A percentile compares a stretch with the other conserved stretches of the same genome.
phyloP scores from a whole-genome alignment of 2,888 invertebrate species.

The Hypomecis punctinalis region DNA sequence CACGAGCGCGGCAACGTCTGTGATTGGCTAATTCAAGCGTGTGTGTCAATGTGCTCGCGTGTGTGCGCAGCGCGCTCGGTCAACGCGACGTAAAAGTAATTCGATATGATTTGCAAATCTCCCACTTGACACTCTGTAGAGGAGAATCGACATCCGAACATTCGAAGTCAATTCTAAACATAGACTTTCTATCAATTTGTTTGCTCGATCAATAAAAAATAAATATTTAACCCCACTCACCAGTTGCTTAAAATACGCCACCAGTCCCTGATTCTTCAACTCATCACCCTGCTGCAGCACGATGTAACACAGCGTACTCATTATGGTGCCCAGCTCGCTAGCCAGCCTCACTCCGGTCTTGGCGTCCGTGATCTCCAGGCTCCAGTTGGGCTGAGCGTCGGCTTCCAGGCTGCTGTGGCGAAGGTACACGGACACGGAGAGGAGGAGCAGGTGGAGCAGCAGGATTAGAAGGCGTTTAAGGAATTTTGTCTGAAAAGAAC shows the following conservation, averaged over 20 bases:
- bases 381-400: slow-evolving; percentile 70
- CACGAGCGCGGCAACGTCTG: too few species aligned
- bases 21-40: too few species aligned
- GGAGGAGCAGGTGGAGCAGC: slow-evolving; percentile 92
- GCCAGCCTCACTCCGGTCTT: slow-evolving; percentile 86
- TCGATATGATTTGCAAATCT: too few species aligned
- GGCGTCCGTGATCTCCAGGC: slow-evolving; percentile 66
- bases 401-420: slow-evolving; percentile 86
- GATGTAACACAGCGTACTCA: slow-evolving; percentile 94
- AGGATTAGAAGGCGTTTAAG: slow-evolving; percentile 95
- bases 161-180: too few species aligned
- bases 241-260: slow-evolving; percentile 96
- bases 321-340: slow-evolving; percentile 93
- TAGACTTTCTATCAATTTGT: too few species aligned
- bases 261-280: slow-evolving; percentile 96
- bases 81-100: too few species aligned
- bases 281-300: slow-evolving; percentile 97
- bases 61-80: too few species aligned
- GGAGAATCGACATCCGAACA: too few species aligned
- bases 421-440: slow-evolving; percentile 96
- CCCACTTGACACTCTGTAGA: too few species aligned
- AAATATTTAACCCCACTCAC: slow-evolving; percentile 81
- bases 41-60: too few species aligned
- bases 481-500: slow-evolving; percentile 91
- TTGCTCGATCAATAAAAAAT: too few species aligned